Evolutionary conservation across 2,113 vertebrate species (phyloP).

Genomic region (Promerops cafer): DNA sequence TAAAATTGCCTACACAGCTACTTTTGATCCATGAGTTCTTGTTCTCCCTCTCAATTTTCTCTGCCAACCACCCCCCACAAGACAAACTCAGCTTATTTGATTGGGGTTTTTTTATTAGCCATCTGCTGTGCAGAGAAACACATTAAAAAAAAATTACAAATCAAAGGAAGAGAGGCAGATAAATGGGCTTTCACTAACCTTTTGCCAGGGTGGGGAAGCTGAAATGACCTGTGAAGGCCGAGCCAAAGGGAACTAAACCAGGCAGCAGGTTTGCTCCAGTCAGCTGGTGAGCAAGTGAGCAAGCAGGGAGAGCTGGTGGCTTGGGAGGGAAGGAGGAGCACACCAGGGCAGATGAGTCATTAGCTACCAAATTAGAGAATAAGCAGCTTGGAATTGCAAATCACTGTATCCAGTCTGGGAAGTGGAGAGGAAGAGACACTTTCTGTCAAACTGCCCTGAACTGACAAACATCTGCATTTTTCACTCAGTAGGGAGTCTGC

Average conservation of each 20-base stretch:
- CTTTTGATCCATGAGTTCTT: not conserved
- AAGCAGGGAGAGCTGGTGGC: not conserved
- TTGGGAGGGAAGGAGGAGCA: not conserved
- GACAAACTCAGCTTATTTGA: not conserved
- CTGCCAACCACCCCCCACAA: not conserved
- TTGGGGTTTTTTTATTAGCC: not conserved
- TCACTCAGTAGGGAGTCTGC: not conserved
- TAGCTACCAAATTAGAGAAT: not conserved
- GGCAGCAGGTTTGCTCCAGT: not conserved
- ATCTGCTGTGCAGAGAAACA: not conserved
- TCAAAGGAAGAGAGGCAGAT: not conserved
- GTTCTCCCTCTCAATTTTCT: not conserved
- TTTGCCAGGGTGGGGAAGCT: not conserved
- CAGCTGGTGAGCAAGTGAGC: not conserved
- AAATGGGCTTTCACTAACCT: constrained; percentile 34
- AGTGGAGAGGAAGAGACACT: not conserved
- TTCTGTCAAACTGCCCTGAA: not conserved
- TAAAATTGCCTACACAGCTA: not conserved
- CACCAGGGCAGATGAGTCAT: not conserved
- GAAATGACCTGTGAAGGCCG: not conserved
- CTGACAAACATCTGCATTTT: not conserved
- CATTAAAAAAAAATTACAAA: not conserved
- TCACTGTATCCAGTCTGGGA: not conserved
- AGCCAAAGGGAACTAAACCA: not conserved
- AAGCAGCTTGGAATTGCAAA: constrained; percentile 31